Evolutionary conservation across 2,888 invertebrate genomes (phyloP).

Genomic region (Malthinus flaveolus): DNA sequence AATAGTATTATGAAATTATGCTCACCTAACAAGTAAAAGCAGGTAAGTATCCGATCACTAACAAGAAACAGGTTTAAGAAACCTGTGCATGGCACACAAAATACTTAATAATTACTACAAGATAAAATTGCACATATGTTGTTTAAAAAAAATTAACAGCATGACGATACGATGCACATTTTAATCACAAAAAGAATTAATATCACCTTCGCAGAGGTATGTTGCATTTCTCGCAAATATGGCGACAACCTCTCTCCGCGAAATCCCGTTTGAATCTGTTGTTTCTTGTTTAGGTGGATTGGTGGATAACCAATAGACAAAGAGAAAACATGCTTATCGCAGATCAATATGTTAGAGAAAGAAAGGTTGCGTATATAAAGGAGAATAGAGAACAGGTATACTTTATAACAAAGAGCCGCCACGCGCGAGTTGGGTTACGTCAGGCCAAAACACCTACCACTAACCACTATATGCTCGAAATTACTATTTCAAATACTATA

Average conservation of each 20-base stretch:
- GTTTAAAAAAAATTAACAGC: not conserved
- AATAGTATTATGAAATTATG: not conserved
- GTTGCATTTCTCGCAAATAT: slow-evolving; percentile 26
- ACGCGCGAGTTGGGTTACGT: slow-evolving; percentile 25
- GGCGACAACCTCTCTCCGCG: slow-evolving; percentile 33
- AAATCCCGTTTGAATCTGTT: slow-evolving; percentile 36
- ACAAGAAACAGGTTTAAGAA: slow-evolving; percentile 21
- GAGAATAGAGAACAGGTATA: slow-evolving; percentile 12
- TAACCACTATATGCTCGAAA: too few species aligned
- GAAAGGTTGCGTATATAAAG: slow-evolving; percentile 5
- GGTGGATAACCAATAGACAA: slow-evolving; percentile 13
- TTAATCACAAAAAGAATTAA: slow-evolving; percentile 2
- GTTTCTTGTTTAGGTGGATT: slow-evolving; percentile 16
- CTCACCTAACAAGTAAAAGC: slow-evolving; percentile 25
- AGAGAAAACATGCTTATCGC: slow-evolving; percentile 13
- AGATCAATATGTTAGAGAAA: slow-evolving; percentile 22
- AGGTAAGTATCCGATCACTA: slow-evolving; percentile 24
- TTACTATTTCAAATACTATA: slow-evolving; percentile 9
- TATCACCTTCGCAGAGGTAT: slow-evolving; percentile 13
- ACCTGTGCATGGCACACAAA: slow-evolving; percentile 13
- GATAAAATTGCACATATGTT: not conserved
- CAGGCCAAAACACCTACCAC: slow-evolving; percentile 23
- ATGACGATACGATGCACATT: slow-evolving; percentile 8
- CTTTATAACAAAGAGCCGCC: slow-evolving; percentile 26
- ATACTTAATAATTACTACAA: not conserved